These are phyloP conservation scores for Dolichotis patagonum DNA, from an alignment of 2,113 vertebrate genomes.

Conservation along the genomic window DNA sequence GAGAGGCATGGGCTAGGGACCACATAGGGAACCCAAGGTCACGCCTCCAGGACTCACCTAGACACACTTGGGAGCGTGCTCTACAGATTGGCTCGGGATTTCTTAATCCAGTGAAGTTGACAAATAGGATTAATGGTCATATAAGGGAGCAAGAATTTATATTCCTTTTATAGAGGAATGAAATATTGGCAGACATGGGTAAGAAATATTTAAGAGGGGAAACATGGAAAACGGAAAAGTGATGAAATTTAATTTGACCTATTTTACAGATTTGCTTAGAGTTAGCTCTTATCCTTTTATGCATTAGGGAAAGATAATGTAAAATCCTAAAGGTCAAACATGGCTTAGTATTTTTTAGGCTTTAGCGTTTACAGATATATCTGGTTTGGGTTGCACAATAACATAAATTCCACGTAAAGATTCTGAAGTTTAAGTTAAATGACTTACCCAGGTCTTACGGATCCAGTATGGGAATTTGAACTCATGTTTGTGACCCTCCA, in stretches of 20 bases:
- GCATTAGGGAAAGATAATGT: neutral
- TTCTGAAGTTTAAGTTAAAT: neutral
- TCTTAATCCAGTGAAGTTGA: neutral
- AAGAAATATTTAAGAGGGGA: neutral
- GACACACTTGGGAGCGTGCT: neutral
- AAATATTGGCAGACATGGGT: neutral
- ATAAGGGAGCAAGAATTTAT: neutral
- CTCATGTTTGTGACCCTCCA: neutral
- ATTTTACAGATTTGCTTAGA: constrained; percentile 1
- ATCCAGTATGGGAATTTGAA: neutral
- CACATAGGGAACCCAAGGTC: neutral
- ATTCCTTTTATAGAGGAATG: neutral
- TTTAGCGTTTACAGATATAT: neutral
- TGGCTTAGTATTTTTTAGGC: neutral
- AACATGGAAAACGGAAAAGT: neutral
- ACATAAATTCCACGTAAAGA: neutral
- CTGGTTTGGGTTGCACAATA: neutral
- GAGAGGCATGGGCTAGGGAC: neutral
- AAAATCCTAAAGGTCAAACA: neutral
- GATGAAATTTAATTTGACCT: neutral
- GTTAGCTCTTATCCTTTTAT: neutral
- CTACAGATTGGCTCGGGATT: neutral
- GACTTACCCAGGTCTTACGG: neutral
- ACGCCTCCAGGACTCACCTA: neutral
- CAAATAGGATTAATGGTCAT: neutral